These are phyloP conservation scores for Antedon mediterranea DNA, from an alignment of 53 echinoderm and acorn worm genomes.

Conservation along the genomic window DNA sequence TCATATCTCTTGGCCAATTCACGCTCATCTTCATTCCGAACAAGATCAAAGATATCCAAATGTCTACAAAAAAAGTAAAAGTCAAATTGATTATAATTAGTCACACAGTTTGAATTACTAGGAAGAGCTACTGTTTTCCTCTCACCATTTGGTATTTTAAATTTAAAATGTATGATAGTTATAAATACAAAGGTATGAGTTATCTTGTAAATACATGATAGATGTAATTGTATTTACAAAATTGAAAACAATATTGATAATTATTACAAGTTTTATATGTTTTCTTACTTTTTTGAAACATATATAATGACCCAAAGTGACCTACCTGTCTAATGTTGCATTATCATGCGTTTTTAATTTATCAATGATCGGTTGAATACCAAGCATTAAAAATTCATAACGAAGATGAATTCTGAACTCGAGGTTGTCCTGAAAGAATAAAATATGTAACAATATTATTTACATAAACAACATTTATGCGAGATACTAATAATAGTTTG, in stretches of 20 bases:
- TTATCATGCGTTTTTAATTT: slow-evolving; percentile 83
- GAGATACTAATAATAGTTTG: too few species aligned
- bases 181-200: too few species aligned
- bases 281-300: too few species aligned
- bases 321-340: slow-evolving; percentile 87
- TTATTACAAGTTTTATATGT: too few species aligned
- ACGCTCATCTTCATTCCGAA: slow-evolving; percentile 94
- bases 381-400: slow-evolving; percentile 98
- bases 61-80: slow-evolving; percentile 36
- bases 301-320: too few species aligned
- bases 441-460: neutral
- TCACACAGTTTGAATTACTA: neutral
- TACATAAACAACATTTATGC: too few species aligned
- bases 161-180: too few species aligned
- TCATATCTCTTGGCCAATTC: slow-evolving; percentile 92
- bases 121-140: too few species aligned
- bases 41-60: slow-evolving; percentile 98
- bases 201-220: too few species aligned
- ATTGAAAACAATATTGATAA: too few species aligned
- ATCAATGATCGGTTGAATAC: slow-evolving; percentile 92
- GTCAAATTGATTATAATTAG: neutral
- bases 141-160: too few species aligned
- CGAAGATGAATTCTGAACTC: slow-evolving; percentile 90
- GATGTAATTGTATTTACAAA: too few species aligned
- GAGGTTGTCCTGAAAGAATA: slow-evolving; percentile 49